Evolutionary conservation across 2,888 invertebrate species (phyloP).

Genomic region (Ennomos quercinarius): DNA sequence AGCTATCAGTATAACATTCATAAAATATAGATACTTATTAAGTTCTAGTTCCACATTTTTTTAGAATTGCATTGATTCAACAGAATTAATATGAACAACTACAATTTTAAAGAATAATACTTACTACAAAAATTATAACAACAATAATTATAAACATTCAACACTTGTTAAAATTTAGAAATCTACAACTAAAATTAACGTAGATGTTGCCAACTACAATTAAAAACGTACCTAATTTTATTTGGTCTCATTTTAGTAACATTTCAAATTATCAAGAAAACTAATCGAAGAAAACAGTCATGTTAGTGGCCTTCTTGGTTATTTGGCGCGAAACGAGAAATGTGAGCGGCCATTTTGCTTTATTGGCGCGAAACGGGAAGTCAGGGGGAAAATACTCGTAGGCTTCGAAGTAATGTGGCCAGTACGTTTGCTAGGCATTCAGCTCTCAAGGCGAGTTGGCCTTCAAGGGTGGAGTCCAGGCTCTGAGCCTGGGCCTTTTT

Average conservation of each 20-base stretch:
- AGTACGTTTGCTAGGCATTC: conserved; percentile 93
- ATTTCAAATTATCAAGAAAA: conserved; percentile 66
- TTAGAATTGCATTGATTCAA: conserved; percentile 18
- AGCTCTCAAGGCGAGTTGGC: conserved; percentile 92
- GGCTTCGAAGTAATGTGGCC: conserved; percentile 91
- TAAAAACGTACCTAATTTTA: conserved; percentile 80
- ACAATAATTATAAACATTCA: conserved; percentile 66
- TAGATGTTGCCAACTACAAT: conserved; percentile 67
- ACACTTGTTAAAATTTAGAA: conserved; percentile 79
- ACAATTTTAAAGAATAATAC: conserved; percentile 44
- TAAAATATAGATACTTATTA: conserved; percentile 29
- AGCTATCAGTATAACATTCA: conserved; percentile 24
- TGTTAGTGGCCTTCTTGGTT: conserved; percentile 34
- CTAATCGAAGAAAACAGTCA: conserved; percentile 38
- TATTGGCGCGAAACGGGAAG: conserved; percentile 23
- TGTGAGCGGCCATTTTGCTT: conserved; percentile 32
- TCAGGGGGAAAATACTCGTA: conserved; percentile 91
- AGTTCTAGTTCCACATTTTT: conserved; percentile 19
- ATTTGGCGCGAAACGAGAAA: conserved; percentile 18
- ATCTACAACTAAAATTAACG: conserved; percentile 75
- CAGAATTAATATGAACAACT: conserved; percentile 24
- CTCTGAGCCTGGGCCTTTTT: conserved; percentile 60
- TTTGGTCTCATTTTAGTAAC: conserved; percentile 84
- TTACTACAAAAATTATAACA: conserved; percentile 53
- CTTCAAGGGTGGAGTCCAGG: conserved; percentile 79